Evolutionary conservation across 2,888 invertebrate genomes (phyloP).

Genomic region (Acleris literana): DNA sequence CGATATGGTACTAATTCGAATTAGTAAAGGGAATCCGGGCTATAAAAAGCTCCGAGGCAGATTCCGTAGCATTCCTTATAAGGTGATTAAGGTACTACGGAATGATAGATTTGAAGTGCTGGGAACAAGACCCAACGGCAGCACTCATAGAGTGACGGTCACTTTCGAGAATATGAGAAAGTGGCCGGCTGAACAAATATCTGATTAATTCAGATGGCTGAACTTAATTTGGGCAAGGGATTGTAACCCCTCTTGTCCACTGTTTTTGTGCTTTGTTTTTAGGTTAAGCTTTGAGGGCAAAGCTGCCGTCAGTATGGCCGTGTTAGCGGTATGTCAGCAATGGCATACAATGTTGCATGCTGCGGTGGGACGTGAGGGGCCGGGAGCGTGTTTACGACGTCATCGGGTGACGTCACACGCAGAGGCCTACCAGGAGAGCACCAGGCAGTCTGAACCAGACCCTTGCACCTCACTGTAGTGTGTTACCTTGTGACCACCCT

Average conservation of each 20-base stretch:
- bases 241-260: no score
- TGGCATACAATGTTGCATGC: no score
- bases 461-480: no score
- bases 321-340: no score
- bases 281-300: no score
- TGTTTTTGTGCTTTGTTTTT: no score
- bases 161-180: conserved; percentile 15
- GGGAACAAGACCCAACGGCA: conserved; percentile 7
- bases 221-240: no score
- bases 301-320: no score
- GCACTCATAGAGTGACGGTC: conserved; percentile 15
- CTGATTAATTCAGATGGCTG: not conserved
- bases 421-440: not conserved
- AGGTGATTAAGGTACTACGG: conserved; percentile 10
- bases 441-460: no score
- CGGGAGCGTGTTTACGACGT: no score
- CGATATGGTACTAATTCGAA: conserved; percentile 6
- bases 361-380: no score
- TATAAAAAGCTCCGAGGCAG: conserved; percentile 12
- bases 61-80: conserved; percentile 11
- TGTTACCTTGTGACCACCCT: no score
- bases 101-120: conserved; percentile 8
- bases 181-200: conserved; percentile 2
- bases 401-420: not conserved
- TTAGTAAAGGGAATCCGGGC: conserved; percentile 14